Percentiles rank a stretch among this genome's conserved stretches.
phyloP scores from a whole-genome alignment of 2,797 vertebrate genomes.

The Rhodeus uyekii region DNA sequence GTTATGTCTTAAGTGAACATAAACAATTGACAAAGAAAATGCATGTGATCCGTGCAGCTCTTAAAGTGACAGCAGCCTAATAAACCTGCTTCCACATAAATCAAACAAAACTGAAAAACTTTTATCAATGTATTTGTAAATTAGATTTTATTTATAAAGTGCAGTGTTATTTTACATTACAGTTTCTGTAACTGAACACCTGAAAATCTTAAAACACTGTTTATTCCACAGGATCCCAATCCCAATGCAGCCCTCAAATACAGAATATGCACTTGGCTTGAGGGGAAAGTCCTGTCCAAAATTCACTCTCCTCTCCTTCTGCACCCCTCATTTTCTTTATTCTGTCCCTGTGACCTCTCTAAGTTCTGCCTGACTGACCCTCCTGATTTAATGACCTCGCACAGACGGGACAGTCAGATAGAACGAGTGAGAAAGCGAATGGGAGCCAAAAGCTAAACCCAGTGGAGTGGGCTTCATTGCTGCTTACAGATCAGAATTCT shows the following conservation, averaged over 20 bases:
- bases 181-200: too few species aligned
- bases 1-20: too few species aligned
- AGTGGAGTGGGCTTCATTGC: conserved; percentile 37
- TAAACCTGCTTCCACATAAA: too few species aligned
- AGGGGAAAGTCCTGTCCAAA: conserved; percentile 39
- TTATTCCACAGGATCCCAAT: too few species aligned
- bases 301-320: conserved; percentile 31
- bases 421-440: conserved; percentile 36
- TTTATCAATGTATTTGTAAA: too few species aligned
- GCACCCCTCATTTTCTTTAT: conserved; percentile 41
- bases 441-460: conserved; percentile 41
- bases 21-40: too few species aligned
- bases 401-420: conserved; percentile 57
- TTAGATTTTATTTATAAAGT: too few species aligned
- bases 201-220: too few species aligned
- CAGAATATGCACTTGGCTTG: background rate
- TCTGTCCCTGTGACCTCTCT: conserved; percentile 45
- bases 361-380: conserved; percentile 69
- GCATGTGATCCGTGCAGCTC: too few species aligned
- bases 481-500: conserved; percentile 42
- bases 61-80: too few species aligned
- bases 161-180: too few species aligned
- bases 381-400: conserved; percentile 76
- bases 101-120: too few species aligned
- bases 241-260: background rate